Base-by-base conservation (phyloP, 53 echinoderm and acorn worm species). In the Apostichopus leukothele region DNA sequence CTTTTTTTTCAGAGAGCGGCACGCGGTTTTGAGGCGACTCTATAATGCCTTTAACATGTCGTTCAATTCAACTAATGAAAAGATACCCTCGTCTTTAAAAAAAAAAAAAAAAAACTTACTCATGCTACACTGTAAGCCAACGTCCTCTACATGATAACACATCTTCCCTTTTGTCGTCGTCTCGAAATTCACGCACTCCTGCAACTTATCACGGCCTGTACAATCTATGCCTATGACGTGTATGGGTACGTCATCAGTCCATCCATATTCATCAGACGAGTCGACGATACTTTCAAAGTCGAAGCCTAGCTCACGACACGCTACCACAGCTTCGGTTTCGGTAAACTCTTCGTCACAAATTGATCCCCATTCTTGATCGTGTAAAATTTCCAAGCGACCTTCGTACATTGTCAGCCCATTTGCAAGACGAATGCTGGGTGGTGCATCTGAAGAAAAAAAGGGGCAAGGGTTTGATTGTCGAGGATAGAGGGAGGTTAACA, bases 261-360 rank as follows among this genome's bases (percentile, higher is more conserved):
- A 39, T 21, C 84, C 84, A 23, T 61, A 84, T 23, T 84, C 84
- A 59, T 84, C 50, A 4, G 61, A 26, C 9, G 84, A 53, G 4
- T 60, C 39, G 39, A 66, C 84, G 10, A 84, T 39, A 5, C 19
- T 57, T 11, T 84, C 39, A 27, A 60, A 25, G 21, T 20, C 9
- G 9, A 61, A 59, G 10, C 84, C 84, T 9, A 84, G 84, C 16
- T 84, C 53, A 20, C 50, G 55, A 14, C 84, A 84, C 9, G 25
- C 84, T 9, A 84, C 84, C 14, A 9, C 7, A 5, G 12, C 84
- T 60, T 84, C 84, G 14, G 55, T 61, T 16, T n/a, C 66, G 21
- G 61, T 39, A 59, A 84, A 84, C 5, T 26, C 10, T 59, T 84
- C 84, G 16, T 84, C 84, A 59, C 84, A 84, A 8, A 84, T 22